Evolutionary conservation across 2,888 invertebrate genomes (phyloP), one percentile per base, ranked within the genome.

Genomic region (Microchrysa polita): DNA sequence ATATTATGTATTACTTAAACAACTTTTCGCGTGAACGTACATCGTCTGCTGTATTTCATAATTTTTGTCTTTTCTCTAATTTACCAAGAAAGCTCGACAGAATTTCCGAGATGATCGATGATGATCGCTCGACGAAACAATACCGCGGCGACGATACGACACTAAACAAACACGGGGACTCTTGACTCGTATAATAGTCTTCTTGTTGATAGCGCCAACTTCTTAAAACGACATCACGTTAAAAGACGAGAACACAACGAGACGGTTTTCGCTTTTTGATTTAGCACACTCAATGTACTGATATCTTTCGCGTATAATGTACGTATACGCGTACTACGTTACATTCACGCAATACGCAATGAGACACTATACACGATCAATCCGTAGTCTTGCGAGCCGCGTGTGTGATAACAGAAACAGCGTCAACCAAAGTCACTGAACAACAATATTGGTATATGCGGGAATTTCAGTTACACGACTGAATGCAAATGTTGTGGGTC

Each of bases 401-500:
- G 20, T 44, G 65, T 44, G 23, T 65, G 65, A 65, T 65, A 65
- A 65, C 65, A 44, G 20, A 27, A 63, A 63, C n/a, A n/a, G n/a
- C n/a, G 60, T 23, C 42, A 20, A 14, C 44, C 22, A 48, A 27
- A 22, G 44, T 40, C 48, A n/a, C 5, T 44, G n/a, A 65, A 16
- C 48, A 48, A 48, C n/a, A n/a, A n/a, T n/a, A n/a, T 65, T 22
- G 65, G 20, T 14, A 14, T 12, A 40, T 18, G 5, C 61, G 40
- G 23, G 65, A 42, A 2, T 34, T 34, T 2, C 7, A 34, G 27
- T 34, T 34, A 34, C 9, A 40, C 5, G 48, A 48, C 65, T 48
- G 65, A 65, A 48, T 22, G 65, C 7, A 18, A 7, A 20, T 18
- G 55, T 5, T 55, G 55, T n/a, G 44, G 22, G 42, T 34, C 65